Evolutionary conservation across 2,888 invertebrate species (phyloP).

Genomic region (Drosophila rubida): DNA sequence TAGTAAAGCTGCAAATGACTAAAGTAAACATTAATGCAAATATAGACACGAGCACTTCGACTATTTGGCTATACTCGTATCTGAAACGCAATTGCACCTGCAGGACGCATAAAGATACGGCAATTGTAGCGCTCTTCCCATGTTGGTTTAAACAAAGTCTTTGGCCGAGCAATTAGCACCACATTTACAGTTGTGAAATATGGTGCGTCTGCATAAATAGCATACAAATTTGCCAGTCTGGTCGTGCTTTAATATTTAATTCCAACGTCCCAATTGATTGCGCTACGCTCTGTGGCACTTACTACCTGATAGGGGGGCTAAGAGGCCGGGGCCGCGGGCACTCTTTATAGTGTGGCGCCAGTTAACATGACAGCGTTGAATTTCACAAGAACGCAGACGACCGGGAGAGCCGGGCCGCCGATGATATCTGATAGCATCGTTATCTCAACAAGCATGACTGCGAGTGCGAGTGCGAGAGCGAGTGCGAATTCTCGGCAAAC

Average conservation of each 20-base stretch:
- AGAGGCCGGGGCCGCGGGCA: background rate
- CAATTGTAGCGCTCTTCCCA: background rate
- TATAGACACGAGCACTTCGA: slow-evolving; percentile 7
- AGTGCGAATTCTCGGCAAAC: background rate
- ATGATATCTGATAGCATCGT: slow-evolving; percentile 41
- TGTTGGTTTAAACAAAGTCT: slow-evolving; percentile 59
- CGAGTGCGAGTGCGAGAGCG: background rate
- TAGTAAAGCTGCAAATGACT: slow-evolving; percentile 36
- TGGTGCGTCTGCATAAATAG: slow-evolving; percentile 15
- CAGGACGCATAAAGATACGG: slow-evolving; percentile 5
- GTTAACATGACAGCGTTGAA: slow-evolving; percentile 64
- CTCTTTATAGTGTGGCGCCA: slow-evolving; percentile 33
- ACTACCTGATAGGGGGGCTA: too few species aligned
- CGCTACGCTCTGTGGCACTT: background rate
- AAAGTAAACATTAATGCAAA: slow-evolving; percentile 39
- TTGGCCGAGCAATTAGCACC: slow-evolving; percentile 59
- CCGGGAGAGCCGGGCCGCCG: slow-evolving; percentile 12
- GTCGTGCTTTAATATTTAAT: slow-evolving; percentile 59
- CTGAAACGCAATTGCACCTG: slow-evolving; percentile 77
- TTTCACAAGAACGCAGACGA: slow-evolving; percentile 68
- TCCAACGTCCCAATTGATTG: background rate
- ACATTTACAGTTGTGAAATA: slow-evolving; percentile 51
- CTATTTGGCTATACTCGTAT: slow-evolving; percentile 21
- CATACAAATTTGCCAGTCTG: slow-evolving; percentile 29
- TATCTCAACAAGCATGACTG: slow-evolving; percentile 24